Conservation (phyloP, 2,888 invertebrate genomes). For the Acheta domesticus region DNA sequence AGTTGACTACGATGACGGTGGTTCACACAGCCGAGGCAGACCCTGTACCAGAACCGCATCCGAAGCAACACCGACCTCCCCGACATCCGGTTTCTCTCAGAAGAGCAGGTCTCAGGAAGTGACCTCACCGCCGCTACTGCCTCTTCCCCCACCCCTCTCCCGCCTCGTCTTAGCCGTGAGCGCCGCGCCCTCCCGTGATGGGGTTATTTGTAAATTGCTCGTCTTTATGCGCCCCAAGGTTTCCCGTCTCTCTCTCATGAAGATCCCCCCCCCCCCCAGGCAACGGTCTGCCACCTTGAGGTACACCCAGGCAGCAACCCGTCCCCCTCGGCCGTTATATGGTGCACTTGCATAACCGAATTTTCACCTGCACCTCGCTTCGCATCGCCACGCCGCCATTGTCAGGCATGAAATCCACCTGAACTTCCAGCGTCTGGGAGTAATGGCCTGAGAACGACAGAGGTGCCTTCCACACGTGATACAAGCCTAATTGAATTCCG, state of each 20-base stretch:
- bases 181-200: background rate
- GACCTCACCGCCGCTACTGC: background rate
- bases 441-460: background rate
- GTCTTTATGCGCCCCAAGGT: background rate
- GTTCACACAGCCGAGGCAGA: too few species aligned
- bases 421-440: background rate
- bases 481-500: background rate
- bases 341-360: slow-evolving; percentile 7
- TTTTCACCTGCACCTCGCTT: background rate
- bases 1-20: too few species aligned
- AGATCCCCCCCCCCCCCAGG: background rate
- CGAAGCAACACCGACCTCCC: too few species aligned
- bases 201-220: slow-evolving; percentile 18
- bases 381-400: background rate
- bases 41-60: too few species aligned
- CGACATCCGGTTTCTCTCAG: background rate
- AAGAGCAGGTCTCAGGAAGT: slow-evolving; percentile 3
- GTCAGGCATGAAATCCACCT: background rate
- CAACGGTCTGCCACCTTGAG: background rate
- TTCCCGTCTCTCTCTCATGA: background rate
- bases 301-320: background rate
- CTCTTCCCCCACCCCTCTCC: background rate
- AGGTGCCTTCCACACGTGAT: slow-evolving; percentile 18
- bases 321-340: background rate
- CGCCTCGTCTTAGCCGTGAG: background rate